These are phyloP conservation scores for Cynopterus brachyotis DNA, from an alignment of 2,113 vertebrate species.

Conservation along the genomic window DNA sequence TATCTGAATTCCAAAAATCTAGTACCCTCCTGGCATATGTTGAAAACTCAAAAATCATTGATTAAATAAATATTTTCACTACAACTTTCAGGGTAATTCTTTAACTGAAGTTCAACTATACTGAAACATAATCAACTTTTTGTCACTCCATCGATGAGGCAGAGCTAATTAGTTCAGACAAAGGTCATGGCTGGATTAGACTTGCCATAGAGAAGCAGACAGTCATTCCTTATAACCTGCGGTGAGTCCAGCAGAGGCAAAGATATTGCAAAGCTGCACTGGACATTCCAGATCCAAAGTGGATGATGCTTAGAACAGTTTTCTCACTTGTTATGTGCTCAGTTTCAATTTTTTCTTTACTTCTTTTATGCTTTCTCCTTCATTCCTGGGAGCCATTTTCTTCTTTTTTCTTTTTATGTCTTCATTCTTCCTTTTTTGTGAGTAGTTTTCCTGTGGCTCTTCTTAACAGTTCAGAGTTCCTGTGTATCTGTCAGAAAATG, in stretches of 20 bases:
- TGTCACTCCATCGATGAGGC: background rate
- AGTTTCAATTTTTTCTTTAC: background rate
- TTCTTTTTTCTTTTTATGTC: background rate
- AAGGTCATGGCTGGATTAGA: background rate
- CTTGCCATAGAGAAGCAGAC: background rate
- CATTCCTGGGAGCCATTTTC: background rate
- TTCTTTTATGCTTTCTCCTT: background rate
- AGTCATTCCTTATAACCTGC: background rate
- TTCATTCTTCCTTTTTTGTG: background rate
- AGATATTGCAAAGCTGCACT: background rate
- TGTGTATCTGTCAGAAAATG: background rate
- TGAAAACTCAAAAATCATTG: background rate
- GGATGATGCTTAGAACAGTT: background rate
- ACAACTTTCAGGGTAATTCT: background rate
- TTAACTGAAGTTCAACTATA: background rate
- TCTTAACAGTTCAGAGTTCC: background rate
- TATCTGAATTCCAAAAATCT: background rate
- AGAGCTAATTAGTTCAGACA: background rate
- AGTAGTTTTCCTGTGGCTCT: background rate
- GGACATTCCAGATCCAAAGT: background rate
- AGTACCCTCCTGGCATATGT: background rate
- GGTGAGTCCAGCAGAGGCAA: background rate
- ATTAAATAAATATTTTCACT: background rate
- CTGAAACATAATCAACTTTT: background rate
- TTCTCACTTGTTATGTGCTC: background rate